phyloP scores from a whole-genome alignment of 1,140 invertebrate species.

The Pseudomyrmex gracilis region DNA sequence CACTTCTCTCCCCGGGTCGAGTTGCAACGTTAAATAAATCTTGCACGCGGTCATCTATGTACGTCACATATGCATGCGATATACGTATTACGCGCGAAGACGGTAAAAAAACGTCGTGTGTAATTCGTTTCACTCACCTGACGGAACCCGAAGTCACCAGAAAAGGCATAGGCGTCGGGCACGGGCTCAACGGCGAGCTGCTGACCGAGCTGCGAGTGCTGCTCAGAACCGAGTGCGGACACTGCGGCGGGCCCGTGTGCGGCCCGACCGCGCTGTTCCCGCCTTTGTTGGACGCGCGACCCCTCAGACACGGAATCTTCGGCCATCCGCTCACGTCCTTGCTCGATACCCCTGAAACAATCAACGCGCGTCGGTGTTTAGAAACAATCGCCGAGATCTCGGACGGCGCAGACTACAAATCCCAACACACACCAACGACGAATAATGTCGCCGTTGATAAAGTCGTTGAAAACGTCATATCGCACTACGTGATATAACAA shows the following conservation, averaged over 20 bases:
- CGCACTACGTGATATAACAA: no score
- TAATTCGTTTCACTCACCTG: conserved; percentile 83
- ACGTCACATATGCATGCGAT: no score
- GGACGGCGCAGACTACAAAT: no score
- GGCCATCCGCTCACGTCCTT: conserved; percentile 80
- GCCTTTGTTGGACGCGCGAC: conserved; percentile 70
- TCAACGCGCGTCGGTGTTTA: no score
- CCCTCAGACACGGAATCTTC: conserved; percentile 80
- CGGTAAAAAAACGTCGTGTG: background rate
- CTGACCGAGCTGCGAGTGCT: conserved; percentile 88
- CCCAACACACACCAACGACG: no score
- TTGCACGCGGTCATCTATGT: no score
- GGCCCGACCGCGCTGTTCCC: conserved; percentile 81
- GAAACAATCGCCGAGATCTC: no score
- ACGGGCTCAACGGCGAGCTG: conserved; percentile 87
- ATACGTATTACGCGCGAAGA: background rate
- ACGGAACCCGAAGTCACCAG: conserved; percentile 89
- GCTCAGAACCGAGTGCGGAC: conserved; percentile 89
- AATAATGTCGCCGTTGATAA: no score
- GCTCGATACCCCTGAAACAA: conserved; percentile 74
- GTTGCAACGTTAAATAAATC: no score
- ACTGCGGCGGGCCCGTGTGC: conserved; percentile 88
- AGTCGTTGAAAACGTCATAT: no score
- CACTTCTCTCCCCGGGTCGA: no score
- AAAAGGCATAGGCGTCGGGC: conserved; percentile 90